Evolutionary conservation across 30 jellyfish, hydroid and myxozoan species (phyloP), one percentile per base, ranked within the genome.

Genomic region (Aurelia aurita complex sp. Pacific): DNA sequence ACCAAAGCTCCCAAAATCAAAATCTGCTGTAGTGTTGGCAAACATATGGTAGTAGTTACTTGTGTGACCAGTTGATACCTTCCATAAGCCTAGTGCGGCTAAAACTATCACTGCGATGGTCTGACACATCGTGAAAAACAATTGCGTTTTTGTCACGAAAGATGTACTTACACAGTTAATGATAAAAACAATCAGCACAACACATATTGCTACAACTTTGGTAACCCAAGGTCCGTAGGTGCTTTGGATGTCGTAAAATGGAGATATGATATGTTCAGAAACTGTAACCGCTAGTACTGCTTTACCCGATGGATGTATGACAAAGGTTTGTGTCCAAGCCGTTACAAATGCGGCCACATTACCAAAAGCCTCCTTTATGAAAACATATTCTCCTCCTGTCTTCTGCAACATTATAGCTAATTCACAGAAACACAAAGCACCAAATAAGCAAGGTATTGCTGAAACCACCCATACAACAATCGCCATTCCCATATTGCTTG

Each of bases 361-460:
- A 9, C 52, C 52, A 9, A 40, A 40, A 40, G 52, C 52, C 52
- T 40, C 52, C 52, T 40, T 40, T 40, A 40, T 40, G 52, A 40
- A 40, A 40, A 40, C 6, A 40, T 40, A 40, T 40, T 40, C 52
- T 40, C 52, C 52, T 40, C 52, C 52, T 40, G 52, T 40, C 52
- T 40, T 40, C 52, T 46, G 33, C 8, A 79, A 29, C 43, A 76
- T 68, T 33, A 88, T 53, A 51, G 95, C 96, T 46, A 88, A 64
- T 61, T 87, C 96, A 50, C 96, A 87, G 54, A 78, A 87, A 68
- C 96, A 87, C 60, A 87, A 23, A 4, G 96, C 83, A 5, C 92
- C 94, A 16, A 82, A 61, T 29, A 89, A 40, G 55, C 73, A 69
- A 7, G 74, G 23, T 2, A 73, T 64, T 14, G 94, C 97, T 61